phyloP scores from a whole-genome alignment of 2,888 invertebrate genomes.

The Catocala fraxini region DNA sequence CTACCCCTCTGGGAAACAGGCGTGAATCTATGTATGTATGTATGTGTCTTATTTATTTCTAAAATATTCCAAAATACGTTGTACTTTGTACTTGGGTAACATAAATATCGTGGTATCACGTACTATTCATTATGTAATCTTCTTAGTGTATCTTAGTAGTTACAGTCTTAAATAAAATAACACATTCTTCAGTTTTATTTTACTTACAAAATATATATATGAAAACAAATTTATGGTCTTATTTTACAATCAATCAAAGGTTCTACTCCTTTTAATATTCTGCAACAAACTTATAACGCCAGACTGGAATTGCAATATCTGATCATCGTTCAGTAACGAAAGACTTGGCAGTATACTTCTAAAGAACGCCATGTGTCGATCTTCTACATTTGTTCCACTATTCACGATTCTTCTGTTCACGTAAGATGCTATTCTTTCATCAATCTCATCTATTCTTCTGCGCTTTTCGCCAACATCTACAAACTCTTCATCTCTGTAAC shows the following conservation, averaged over 20 bases:
- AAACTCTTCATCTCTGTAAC: neutral
- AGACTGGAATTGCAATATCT: conserved; percentile 2
- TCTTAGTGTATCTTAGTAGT: too few species aligned
- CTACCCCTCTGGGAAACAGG: too few species aligned
- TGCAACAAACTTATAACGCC: conserved; percentile 4
- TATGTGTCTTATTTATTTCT: too few species aligned
- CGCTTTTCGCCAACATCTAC: neutral
- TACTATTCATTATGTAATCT: too few species aligned
- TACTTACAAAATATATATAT: too few species aligned
- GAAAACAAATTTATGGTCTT: too few species aligned
- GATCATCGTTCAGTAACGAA: conserved; percentile 1
- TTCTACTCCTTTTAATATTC: neutral
- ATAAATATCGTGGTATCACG: too few species aligned
- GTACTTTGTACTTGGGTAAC: too few species aligned
- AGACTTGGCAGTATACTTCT: conserved; percentile 3
- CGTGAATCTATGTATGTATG: too few species aligned
- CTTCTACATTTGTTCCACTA: neutral
- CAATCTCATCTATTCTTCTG: neutral
- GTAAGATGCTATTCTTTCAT: neutral
- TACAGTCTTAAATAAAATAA: too few species aligned
- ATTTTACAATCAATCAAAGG: neutral
- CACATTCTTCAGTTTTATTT: too few species aligned
- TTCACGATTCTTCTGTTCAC: neutral
- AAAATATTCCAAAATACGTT: too few species aligned
- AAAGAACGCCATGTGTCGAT: conserved; percentile 5